A percentile compares a stretch with the other conserved stretches of the same genome.
These are phyloP conservation scores for Morinoia aosen DNA, from an alignment of 2,888 invertebrate species.

Conservation along the genomic window DNA sequence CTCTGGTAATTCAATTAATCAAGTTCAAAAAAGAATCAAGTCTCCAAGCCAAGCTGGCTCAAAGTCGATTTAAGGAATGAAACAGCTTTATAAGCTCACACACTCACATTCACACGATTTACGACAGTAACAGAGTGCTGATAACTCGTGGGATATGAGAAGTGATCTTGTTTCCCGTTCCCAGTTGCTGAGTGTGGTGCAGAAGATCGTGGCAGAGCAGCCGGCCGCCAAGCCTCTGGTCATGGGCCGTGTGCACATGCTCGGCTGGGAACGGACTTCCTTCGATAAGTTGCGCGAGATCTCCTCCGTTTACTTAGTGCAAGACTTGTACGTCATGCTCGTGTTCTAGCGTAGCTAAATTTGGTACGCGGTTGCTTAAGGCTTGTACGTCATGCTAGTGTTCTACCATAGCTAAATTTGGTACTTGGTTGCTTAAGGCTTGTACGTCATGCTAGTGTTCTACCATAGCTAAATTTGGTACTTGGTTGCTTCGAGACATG, in stretches of 20 bases:
- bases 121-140: too few relatives aligned
- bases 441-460: not conserved
- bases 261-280: not conserved
- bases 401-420: not conserved
- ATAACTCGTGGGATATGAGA: not conserved
- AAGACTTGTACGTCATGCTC: not conserved
- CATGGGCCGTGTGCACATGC: not conserved
- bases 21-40: too few relatives aligned
- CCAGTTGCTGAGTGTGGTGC: not conserved
- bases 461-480: not conserved
- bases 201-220: not conserved
- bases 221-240: not conserved
- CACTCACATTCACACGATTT: too few relatives aligned
- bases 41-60: too few relatives aligned
- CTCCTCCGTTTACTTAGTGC: not conserved
- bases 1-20: too few relatives aligned
- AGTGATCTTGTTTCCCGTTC: not conserved
- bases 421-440: not conserved
- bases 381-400: not conserved
- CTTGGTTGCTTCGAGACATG: not conserved
- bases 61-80: too few relatives aligned
- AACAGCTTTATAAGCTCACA: too few relatives aligned
- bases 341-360: not conserved
- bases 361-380: not conserved
- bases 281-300: not conserved